A percentile compares a stretch with the other conserved stretches of the same genome.
phyloP scores from a whole-genome alignment of 2,797 vertebrate species.

The Apodemus agrarius region DNA sequence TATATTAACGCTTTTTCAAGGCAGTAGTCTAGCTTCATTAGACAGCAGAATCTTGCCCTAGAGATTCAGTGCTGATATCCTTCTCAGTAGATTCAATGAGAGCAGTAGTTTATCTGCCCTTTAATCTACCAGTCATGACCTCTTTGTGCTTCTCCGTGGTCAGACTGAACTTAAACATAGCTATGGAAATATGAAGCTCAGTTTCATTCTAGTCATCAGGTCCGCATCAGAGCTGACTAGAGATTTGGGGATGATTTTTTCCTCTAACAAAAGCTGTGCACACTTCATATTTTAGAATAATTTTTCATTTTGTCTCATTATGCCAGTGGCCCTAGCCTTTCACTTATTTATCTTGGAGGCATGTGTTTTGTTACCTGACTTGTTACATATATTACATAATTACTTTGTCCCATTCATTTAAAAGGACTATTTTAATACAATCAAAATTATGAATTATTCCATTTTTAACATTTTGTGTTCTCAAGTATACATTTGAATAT shows the following conservation, averaged over 20 bases:
- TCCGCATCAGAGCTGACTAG: background rate
- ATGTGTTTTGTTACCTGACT: background rate
- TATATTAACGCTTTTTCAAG: constrained; percentile 28
- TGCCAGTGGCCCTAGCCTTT: background rate
- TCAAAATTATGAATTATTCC: background rate
- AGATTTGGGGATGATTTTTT: background rate
- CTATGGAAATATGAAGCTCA: background rate
- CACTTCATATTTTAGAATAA: constrained; percentile 23
- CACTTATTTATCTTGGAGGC: background rate
- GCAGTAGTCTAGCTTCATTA: background rate
- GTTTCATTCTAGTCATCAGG: background rate
- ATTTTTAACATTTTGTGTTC: constrained; percentile 19
- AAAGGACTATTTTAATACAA: background rate
- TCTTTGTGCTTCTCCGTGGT: background rate
- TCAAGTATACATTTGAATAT: background rate
- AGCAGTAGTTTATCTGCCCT: constrained; percentile 7
- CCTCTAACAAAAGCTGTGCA: constrained; percentile 8
- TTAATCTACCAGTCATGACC: background rate
- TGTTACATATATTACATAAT: background rate
- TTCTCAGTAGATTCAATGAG: background rate
- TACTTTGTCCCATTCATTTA: background rate
- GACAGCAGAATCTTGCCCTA: background rate
- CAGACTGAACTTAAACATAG: background rate
- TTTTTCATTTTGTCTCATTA: constrained; percentile 37
- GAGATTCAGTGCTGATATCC: background rate